Evolutionary conservation across 2,888 invertebrate species (phyloP).

Genomic region (Melieria crassipennis): DNA sequence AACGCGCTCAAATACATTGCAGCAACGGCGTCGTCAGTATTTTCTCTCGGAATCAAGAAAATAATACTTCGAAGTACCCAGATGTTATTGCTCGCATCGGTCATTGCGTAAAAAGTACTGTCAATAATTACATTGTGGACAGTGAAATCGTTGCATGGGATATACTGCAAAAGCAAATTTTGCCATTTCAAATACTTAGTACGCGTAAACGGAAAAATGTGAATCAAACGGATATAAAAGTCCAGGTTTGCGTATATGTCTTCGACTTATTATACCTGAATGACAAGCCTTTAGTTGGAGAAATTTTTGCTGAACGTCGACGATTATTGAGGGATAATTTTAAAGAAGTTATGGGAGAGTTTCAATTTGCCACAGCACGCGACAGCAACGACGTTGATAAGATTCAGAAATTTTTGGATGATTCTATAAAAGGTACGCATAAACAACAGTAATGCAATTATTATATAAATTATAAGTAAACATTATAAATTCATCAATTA

Average conservation of each 20-base stretch:
- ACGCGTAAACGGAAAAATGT: slow-evolving; percentile 93
- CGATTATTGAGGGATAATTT: slow-evolving; percentile 77
- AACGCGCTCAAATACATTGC: slow-evolving; percentile 93
- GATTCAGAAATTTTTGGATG: slow-evolving; percentile 92
- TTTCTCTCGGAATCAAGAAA: slow-evolving; percentile 96
- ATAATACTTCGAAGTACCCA: slow-evolving; percentile 95
- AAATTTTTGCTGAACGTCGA: slow-evolving; percentile 81
- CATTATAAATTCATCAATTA: not conserved
- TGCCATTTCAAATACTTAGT: slow-evolving; percentile 95
- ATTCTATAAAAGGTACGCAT: slow-evolving; percentile 82
- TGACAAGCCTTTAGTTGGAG: slow-evolving; percentile 82
- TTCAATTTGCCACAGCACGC: slow-evolving; percentile 85
- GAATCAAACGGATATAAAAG: slow-evolving; percentile 67
- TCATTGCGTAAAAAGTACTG: slow-evolving; percentile 68
- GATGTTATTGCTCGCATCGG: slow-evolving; percentile 84
- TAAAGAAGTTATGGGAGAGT: slow-evolving; percentile 78
- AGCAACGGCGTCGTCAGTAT: slow-evolving; percentile 77
- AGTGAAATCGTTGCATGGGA: slow-evolving; percentile 99
- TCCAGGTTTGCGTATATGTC: slow-evolving; percentile 93
- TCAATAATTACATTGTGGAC: slow-evolving; percentile 89
- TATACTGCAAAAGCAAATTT: slow-evolving; percentile 82
- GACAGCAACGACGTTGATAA: slow-evolving; percentile 90
- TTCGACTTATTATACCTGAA: slow-evolving; percentile 96
- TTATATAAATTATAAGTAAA: not conserved
- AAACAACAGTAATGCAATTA: not conserved